Evolutionary conservation across 1,140 invertebrate genomes (phyloP).

Genomic region (Plodia interpunctella): DNA sequence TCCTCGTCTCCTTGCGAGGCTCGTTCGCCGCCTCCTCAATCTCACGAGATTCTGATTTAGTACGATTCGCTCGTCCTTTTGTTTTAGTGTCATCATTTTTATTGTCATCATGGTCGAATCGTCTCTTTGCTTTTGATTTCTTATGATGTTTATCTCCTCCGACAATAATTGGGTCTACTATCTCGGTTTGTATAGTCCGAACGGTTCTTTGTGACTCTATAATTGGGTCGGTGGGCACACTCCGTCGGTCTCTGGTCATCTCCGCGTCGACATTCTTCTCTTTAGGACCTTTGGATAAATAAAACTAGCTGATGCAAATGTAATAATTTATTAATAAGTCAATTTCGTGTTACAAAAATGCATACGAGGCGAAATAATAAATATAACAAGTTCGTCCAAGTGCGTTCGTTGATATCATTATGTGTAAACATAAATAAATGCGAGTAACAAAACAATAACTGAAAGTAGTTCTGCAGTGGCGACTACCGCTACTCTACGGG

Average conservation of each 20-base stretch:
- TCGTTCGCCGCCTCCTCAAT: background rate
- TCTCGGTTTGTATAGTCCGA: constrained; percentile 20
- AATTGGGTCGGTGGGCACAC: background rate
- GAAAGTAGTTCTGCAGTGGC: constrained; percentile 22
- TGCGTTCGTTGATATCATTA: background rate
- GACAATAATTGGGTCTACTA: constrained; percentile 13
- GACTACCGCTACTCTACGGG: constrained; percentile 43
- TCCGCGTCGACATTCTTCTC: constrained; percentile 20
- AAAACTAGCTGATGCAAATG: constrained; percentile 43
- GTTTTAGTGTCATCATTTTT: background rate
- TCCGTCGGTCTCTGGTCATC: constrained; percentile 4
- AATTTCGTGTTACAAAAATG: constrained; percentile 2
- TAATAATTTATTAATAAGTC: constrained; percentile 28
- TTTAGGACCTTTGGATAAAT: constrained; percentile 53
- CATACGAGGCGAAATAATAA: constrained; percentile 26
- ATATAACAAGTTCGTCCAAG: constrained; percentile 20
- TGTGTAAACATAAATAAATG: constrained; percentile 5
- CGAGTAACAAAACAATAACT: constrained; percentile 2
- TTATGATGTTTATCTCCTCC: constrained; percentile 12
- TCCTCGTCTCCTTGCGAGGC: constrained; percentile 3
- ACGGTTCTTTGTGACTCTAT: constrained; percentile 20
- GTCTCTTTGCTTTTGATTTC: background rate
- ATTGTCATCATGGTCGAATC: background rate
- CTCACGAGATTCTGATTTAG: constrained; percentile 6
- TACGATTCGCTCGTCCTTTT: constrained; percentile 5